Base-by-base conservation (phyloP, 2,797 vertebrate genomes). In the Sebastes diploproa region DNA sequence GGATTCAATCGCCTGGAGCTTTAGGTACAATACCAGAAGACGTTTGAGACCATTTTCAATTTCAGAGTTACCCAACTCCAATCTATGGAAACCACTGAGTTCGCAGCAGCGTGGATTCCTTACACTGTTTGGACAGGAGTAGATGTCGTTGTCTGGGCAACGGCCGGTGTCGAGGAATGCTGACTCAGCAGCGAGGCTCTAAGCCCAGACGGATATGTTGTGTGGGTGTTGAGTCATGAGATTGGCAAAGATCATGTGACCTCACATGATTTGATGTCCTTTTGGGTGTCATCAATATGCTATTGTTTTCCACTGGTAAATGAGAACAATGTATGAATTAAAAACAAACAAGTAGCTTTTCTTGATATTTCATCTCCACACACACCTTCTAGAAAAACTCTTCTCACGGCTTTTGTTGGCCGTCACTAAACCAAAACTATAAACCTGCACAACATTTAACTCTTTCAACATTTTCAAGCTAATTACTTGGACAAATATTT, bases 211-310 rank as follows among this genome's bases (percentile, higher is more conserved):
- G 38, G 32, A 34, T 46, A 61, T 59, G 30, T 27, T 18, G 23
- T 27, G 72, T 60, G 68, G 25, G 7, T 75, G 75, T 59, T 78
- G 88, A 91, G 78, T 91, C 85, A 84, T 84, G 79, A 83, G 70
- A 86, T 54, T 70, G 64, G 20, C 18, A 32, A 6, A 42, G 14
- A 54, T 56, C 87, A 70, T 46, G 50, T 83, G 83, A 86, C 73
- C 52, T 75, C 77, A 73, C 54, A 8, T 84, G 86, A 64, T 68
- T n/a, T 56, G 2, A 13, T 14, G 3, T 81, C 29, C 64, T 23
- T 22, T 20, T 50, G 38, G 36, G 29, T 59, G 77, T 59, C 29
- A 2, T 29, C 2, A 1, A 52, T 5, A 4, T 4, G 11, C 11
- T 65, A 0, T 50, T 25, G 30, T 27, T 72, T 20, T 46, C 22